phyloP scores from a whole-genome alignment of 2,888 invertebrate genomes.

The Drosophila aldrichi region DNA sequence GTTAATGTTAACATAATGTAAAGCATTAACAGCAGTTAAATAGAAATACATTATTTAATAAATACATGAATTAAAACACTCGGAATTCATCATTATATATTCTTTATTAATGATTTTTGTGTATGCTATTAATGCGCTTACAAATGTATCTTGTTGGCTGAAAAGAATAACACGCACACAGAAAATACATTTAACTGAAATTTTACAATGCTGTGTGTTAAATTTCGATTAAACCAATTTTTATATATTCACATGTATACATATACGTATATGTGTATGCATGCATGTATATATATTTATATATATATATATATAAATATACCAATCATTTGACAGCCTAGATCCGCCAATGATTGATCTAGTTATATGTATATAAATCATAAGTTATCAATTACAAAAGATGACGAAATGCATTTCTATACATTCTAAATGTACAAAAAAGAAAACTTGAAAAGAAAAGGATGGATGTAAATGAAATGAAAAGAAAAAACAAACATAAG shows the following conservation, averaged over 20 bases:
- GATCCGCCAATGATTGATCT: slow-evolving; percentile 23
- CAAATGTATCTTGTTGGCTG: slow-evolving; percentile 62
- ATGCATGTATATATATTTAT: slow-evolving; percentile 35
- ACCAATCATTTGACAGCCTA: slow-evolving; percentile 20
- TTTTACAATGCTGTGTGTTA: slow-evolving; percentile 53
- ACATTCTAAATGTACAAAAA: slow-evolving; percentile 73
- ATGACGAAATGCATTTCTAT: slow-evolving; percentile 67
- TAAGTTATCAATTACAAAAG: slow-evolving; percentile 53
- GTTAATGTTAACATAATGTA: slow-evolving; percentile 3
- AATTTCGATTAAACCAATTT: slow-evolving; percentile 34
- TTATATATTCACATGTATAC: slow-evolving; percentile 41
- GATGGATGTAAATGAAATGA: slow-evolving; percentile 20
- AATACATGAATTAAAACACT: neutral
- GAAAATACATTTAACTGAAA: slow-evolving; percentile 42
- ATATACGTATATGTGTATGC: slow-evolving; percentile 28
- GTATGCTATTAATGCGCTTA: slow-evolving; percentile 61
- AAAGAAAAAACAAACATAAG: slow-evolving; percentile 7
- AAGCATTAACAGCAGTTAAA: no score
- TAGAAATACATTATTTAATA: neutral
- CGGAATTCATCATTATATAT: slow-evolving; percentile 16
- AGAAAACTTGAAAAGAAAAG: slow-evolving; percentile 23
- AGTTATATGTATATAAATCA: slow-evolving; percentile 49
- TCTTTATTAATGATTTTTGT: slow-evolving; percentile 31
- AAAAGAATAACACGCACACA: slow-evolving; percentile 50
- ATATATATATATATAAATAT: slow-evolving; percentile 38